Evolutionary conservation across 1,140 invertebrate genomes (phyloP).

Genomic region (Drosophila santomea): DNA sequence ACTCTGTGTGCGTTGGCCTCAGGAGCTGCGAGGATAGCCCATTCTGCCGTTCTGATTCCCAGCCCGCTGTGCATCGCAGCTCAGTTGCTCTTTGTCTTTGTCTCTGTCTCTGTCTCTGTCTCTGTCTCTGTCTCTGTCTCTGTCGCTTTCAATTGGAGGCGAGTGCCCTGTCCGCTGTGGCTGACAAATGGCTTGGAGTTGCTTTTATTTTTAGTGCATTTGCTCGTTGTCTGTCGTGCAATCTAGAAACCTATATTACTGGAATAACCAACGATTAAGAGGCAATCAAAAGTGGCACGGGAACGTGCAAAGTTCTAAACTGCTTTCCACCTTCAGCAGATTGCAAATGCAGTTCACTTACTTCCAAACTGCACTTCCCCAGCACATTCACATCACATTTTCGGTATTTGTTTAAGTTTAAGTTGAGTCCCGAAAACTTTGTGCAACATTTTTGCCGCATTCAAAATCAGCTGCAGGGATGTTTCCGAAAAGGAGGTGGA

Average conservation of each 20-base stretch:
- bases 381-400: constrained; percentile 2
- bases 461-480: constrained; percentile 12
- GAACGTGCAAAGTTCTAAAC: background rate
- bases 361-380: constrained; percentile 8
- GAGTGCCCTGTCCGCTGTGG: background rate
- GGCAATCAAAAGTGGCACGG: background rate
- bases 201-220: background rate
- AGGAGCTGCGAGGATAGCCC: background rate
- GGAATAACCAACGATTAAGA: too few relatives aligned
- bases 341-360: constrained; percentile 48
- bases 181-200: background rate
- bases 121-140: background rate
- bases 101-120: background rate
- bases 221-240: too few relatives aligned
- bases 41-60: background rate
- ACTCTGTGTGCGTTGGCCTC: constrained; percentile 10
- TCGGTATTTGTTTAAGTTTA: constrained; percentile 63
- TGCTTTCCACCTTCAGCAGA: constrained; percentile 8
- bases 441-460: constrained; percentile 51
- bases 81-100: background rate
- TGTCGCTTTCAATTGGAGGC: constrained; percentile 3
- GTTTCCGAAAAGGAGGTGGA: background rate
- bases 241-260: too few relatives aligned
- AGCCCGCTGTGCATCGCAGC: background rate
- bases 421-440: constrained; percentile 63